Conservation (phyloP, 2,797 vertebrate genomes). For the Caiman crocodilus region DNA sequence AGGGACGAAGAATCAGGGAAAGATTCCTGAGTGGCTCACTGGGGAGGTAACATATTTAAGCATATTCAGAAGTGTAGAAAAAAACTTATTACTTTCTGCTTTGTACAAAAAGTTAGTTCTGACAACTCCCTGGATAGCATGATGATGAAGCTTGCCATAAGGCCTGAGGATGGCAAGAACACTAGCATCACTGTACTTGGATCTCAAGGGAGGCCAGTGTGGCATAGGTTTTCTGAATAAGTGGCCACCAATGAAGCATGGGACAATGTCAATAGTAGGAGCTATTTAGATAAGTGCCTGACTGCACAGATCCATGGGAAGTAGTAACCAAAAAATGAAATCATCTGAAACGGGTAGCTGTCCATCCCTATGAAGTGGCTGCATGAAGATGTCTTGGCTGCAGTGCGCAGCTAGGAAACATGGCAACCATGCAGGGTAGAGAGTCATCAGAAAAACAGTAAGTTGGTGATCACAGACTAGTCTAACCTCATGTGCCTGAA, state of each 20-base stretch:
- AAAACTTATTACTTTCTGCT: neutral
- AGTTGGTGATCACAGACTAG: neutral
- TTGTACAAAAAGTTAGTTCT: neutral
- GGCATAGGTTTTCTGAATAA: neutral
- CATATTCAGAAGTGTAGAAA: neutral
- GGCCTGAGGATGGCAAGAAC: neutral
- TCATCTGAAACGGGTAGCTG: neutral
- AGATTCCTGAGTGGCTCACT: neutral
- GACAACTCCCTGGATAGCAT: neutral
- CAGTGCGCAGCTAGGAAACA: neutral
- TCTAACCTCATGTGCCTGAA: neutral
- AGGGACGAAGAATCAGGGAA: neutral
- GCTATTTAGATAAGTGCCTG: neutral
- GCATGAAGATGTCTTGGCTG: neutral
- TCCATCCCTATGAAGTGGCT: neutral
- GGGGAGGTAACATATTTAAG: neutral
- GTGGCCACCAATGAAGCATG: neutral
- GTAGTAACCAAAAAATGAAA: neutral
- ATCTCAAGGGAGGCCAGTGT: neutral
- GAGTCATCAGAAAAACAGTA: neutral
- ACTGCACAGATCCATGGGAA: neutral
- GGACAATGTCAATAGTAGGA: neutral
- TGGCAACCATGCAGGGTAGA: neutral
- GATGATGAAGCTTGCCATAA: neutral
- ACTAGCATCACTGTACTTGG: neutral